A percentile compares a stretch with the other conserved stretches of the same genome.
These are phyloP conservation scores for Echeneis naucrates DNA, from an alignment of 2,797 vertebrate genomes.

Conservation along the genomic window DNA sequence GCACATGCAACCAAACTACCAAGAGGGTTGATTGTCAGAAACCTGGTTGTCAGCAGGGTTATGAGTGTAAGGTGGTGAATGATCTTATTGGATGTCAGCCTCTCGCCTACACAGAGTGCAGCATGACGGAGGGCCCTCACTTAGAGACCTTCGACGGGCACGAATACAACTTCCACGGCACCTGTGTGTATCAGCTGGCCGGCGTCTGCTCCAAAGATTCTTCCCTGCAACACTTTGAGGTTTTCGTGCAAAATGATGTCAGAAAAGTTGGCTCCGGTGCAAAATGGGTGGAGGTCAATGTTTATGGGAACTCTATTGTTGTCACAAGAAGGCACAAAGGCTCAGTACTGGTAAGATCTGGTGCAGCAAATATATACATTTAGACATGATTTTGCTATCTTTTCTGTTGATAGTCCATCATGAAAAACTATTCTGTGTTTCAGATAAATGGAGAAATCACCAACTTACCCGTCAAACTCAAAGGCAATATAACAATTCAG, in stretches of 20 bases:
- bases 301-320: conserved; percentile 72
- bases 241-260: conserved; percentile 80
- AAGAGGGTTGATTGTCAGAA: conserved; percentile 38
- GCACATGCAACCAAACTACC: conserved; percentile 59
- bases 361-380: background rate
- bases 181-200: conserved; percentile 83
- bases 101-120: conserved; percentile 52
- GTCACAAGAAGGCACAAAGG: conserved; percentile 66
- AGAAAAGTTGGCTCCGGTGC: conserved; percentile 72
- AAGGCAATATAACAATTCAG: conserved; percentile 62
- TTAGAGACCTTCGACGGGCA: conserved; percentile 69
- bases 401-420: background rate
- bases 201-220: conserved; percentile 67
- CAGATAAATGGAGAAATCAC: conserved; percentile 48
- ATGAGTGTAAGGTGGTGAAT: conserved; percentile 52
- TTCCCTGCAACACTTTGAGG: conserved; percentile 77
- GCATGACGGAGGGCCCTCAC: conserved; percentile 57
- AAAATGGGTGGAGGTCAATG: conserved; percentile 66
- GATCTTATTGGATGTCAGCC: conserved; percentile 58
- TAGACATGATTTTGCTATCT: background rate
- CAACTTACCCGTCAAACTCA: conserved; percentile 75
- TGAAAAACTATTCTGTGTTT: conserved; percentile 14
- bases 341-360: conserved; percentile 34
- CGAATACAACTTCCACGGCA: conserved; percentile 80
- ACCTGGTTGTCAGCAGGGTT: conserved; percentile 37